Conservation (phyloP, 2,888 invertebrate genomes). For the Galerucella calmariensis region DNA sequence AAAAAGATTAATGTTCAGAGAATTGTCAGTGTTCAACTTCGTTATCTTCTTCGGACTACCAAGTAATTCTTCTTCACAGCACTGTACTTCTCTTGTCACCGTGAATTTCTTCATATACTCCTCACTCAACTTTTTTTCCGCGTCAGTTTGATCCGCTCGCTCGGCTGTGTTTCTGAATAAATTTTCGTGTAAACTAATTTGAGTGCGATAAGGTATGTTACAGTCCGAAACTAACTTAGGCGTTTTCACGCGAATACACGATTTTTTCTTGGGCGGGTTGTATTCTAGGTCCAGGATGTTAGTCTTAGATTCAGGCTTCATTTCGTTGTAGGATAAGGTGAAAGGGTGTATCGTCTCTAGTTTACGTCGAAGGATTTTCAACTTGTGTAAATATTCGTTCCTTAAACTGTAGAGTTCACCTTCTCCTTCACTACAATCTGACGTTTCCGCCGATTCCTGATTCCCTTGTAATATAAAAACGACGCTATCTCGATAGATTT, state of each 20-base stretch:
- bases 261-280: constrained; percentile 45
- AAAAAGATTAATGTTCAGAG: constrained; percentile 29
- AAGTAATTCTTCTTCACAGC: constrained; percentile 30
- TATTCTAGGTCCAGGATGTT: constrained; percentile 43
- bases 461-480: constrained; percentile 40
- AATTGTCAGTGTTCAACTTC: constrained; percentile 1
- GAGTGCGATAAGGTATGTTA: constrained; percentile 43
- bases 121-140: background rate
- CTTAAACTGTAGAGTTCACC: constrained; percentile 44
- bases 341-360: constrained; percentile 41
- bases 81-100: constrained; percentile 37
- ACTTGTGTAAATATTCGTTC: constrained; percentile 46
- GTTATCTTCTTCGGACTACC: background rate
- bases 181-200: constrained; percentile 40
- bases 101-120: constrained; percentile 29
- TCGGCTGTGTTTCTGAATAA: constrained; percentile 30
- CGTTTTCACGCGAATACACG: constrained; percentile 40
- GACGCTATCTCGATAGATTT: constrained; percentile 35
- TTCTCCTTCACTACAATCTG: constrained; percentile 36
- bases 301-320: constrained; percentile 26
- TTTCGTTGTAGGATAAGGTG: constrained; percentile 23
- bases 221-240: constrained; percentile 41
- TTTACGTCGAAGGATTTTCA: constrained; percentile 46
- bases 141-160: background rate
- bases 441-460: constrained; percentile 23